phyloP scores from a whole-genome alignment of 2,888 invertebrate species.

The Drosophila borborema region DNA sequence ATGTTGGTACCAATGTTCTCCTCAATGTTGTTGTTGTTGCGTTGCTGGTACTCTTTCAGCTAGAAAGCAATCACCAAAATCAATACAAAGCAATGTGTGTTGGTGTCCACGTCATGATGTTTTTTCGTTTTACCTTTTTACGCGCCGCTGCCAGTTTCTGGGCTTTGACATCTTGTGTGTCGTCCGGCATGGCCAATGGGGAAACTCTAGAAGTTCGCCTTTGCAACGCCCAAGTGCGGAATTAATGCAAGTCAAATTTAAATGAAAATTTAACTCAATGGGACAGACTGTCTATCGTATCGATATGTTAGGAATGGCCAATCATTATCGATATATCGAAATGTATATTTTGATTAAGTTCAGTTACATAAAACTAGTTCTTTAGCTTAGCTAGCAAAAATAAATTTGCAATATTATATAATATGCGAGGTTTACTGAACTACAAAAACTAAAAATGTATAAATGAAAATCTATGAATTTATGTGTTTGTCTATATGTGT shows the following conservation, averaged over 20 bases:
- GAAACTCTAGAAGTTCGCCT: slow-evolving; percentile 18
- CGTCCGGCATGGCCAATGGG: slow-evolving; percentile 78
- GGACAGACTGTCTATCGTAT: slow-evolving; percentile 23
- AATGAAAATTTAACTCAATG: slow-evolving; percentile 39
- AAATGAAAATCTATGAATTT: too few relatives aligned
- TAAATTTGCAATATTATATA: not conserved
- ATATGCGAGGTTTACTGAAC: too few relatives aligned
- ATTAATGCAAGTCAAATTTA: slow-evolving; percentile 19
- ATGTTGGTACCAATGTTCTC: slow-evolving; percentile 47
- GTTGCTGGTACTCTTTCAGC: slow-evolving; percentile 83
- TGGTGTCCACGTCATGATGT: slow-evolving; percentile 73
- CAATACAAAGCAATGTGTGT: slow-evolving; percentile 40
- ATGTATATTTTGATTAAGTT: not conserved
- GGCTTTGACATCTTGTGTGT: slow-evolving; percentile 81
- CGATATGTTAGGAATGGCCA: slow-evolving; percentile 10
- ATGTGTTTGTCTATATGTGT: too few relatives aligned
- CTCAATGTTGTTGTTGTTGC: slow-evolving; percentile 58
- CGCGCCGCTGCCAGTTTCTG: slow-evolving; percentile 84
- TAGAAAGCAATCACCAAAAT: slow-evolving; percentile 52
- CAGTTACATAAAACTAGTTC: not conserved
- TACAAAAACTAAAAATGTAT: too few relatives aligned
- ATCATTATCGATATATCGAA: slow-evolving; percentile 18
- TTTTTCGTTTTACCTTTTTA: slow-evolving; percentile 80
- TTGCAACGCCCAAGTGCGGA: slow-evolving; percentile 2
- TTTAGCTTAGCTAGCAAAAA: not conserved